Conservation (phyloP, 2,888 invertebrate species). For the Leptopilina myrica region DNA sequence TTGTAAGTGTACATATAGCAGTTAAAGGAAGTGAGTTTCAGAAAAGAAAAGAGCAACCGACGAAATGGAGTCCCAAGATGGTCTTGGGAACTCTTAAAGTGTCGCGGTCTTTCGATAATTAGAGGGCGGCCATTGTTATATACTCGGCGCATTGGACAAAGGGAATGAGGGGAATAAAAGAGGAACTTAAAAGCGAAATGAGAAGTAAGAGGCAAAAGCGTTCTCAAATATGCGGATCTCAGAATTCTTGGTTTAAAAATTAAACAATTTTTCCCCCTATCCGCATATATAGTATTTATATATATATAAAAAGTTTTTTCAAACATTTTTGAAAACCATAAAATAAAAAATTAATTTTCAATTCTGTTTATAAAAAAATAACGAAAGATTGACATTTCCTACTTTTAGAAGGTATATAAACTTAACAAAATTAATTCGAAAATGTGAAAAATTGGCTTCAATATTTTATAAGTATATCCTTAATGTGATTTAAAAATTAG, state of each 20-base stretch:
- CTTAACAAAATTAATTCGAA: too few species aligned
- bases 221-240: constrained; percentile 50
- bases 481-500: too few species aligned
- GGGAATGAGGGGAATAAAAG: constrained; percentile 55
- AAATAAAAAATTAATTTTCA: too few species aligned
- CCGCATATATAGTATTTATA: too few species aligned
- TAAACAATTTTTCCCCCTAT: constrained; percentile 18
- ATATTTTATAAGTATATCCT: too few species aligned
- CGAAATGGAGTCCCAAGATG: constrained; percentile 68
- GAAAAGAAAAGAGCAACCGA: constrained; percentile 58
- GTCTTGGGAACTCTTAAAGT: constrained; percentile 73
- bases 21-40: constrained; percentile 62
- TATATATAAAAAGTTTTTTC: too few species aligned
- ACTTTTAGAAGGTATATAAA: too few species aligned
- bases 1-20: too few species aligned
- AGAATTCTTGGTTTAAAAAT: constrained; percentile 49
- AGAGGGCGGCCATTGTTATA: constrained; percentile 76
- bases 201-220: constrained; percentile 50
- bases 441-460: too few species aligned
- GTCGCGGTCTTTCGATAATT: constrained; percentile 76
- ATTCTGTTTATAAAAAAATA: too few species aligned
- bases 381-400: too few species aligned
- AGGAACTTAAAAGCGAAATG: constrained; percentile 55
- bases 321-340: too few species aligned
- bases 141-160: constrained; percentile 59